Conservation (phyloP, 2,797 vertebrate genomes). For the Psittacula derbiana region DNA sequence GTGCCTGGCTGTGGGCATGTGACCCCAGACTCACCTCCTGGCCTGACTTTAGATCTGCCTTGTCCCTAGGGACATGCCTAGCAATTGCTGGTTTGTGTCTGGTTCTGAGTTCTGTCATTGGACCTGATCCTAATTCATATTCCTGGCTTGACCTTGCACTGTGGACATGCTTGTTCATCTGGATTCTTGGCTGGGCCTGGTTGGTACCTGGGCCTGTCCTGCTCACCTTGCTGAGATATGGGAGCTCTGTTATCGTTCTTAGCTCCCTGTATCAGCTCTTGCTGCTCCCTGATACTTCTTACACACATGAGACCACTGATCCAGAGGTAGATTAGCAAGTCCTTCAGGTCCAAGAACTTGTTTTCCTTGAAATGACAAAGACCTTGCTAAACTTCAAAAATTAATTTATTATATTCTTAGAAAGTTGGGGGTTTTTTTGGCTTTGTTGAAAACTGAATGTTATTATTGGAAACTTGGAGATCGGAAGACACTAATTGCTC, state of each 20-base stretch:
- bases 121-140: accelerated
- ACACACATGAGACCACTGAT: accelerated
- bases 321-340: not conserved
- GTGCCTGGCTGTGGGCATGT: not conserved
- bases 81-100: not conserved
- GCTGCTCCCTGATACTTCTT: accelerated
- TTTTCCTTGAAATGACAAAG: not conserved
- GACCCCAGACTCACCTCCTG: accelerated
- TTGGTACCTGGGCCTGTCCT: not conserved
- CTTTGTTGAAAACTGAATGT: not conserved
- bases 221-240: not conserved
- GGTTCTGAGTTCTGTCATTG: accelerated
- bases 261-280: not conserved
- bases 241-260: accelerated
- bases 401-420: not conserved
- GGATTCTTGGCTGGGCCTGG: not conserved
- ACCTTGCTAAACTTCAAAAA: not conserved
- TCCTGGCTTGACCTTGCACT: not conserved
- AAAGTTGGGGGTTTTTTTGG: not conserved
- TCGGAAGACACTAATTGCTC: not conserved
- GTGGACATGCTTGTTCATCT: accelerated
- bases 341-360: not conserved
- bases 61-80: accelerated
- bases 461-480: not conserved
- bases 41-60: not conserved